phyloP scores from a whole-genome alignment of 2,113 vertebrate genomes.

The Pollachius pollachius region DNA sequence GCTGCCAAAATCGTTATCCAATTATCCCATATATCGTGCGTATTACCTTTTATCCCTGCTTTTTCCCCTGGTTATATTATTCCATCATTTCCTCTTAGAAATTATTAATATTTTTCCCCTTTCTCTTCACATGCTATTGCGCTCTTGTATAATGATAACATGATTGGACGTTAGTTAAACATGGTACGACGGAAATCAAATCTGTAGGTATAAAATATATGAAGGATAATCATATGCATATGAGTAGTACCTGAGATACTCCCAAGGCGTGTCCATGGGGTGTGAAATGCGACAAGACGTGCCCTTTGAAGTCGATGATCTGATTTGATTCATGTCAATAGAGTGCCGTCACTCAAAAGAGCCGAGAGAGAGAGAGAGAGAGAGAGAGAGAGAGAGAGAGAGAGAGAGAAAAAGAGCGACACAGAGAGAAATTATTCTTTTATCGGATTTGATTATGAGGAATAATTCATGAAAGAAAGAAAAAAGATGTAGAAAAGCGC shows the following conservation, averaged over 20 bases:
- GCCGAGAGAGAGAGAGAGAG: conserved; percentile 17
- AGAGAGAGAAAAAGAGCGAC: conserved; percentile 18
- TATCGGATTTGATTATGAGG: conserved; percentile 9
- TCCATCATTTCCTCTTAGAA: too few species aligned
- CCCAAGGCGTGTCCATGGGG: neutral
- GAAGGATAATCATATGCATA: too few species aligned
- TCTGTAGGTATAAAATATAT: too few species aligned
- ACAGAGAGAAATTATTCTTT: conserved; percentile 22
- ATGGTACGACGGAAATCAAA: too few species aligned
- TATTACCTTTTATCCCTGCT: too few species aligned
- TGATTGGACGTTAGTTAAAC: too few species aligned
- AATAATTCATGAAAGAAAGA: conserved; percentile 11
- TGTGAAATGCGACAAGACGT: conserved; percentile 4
- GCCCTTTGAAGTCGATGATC: neutral
- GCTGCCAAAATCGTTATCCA: too few species aligned
- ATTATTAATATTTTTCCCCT: too few species aligned
- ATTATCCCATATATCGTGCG: too few species aligned
- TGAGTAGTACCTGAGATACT: neutral
- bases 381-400: neutral
- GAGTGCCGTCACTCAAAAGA: neutral
- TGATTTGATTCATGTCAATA: conserved; percentile 11
- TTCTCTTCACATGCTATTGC: too few species aligned
- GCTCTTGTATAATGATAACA: too few species aligned
- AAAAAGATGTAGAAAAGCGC: neutral
- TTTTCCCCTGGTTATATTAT: too few species aligned